These are phyloP conservation scores for Aldrovandia affinis DNA, from an alignment of 2,797 vertebrate species.

Conservation along the genomic window DNA sequence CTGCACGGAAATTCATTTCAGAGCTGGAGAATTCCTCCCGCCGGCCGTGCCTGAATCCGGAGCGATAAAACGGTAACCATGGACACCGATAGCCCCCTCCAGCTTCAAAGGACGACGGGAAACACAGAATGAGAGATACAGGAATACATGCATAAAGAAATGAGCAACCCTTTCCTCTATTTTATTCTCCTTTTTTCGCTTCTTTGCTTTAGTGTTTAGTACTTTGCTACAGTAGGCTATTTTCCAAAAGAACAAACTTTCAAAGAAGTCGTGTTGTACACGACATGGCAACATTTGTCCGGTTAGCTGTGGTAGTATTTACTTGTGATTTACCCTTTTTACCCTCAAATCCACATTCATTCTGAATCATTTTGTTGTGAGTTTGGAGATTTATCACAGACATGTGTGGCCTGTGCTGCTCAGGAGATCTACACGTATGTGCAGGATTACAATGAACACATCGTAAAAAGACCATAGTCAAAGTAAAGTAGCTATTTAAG, in stretches of 20 bases:
- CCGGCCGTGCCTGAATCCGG: not conserved
- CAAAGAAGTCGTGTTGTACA: not conserved
- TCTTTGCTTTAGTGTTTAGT: too few relatives aligned
- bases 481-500: too few relatives aligned
- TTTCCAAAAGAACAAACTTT: not conserved
- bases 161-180: not conserved
- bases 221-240: not conserved
- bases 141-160: not conserved
- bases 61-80: constrained; percentile 10
- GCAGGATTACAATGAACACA: too few relatives aligned
- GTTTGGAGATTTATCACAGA: too few relatives aligned
- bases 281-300: not conserved
- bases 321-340: too few relatives aligned
- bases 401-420: too few relatives aligned
- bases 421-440: too few relatives aligned
- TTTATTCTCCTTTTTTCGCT: not conserved
- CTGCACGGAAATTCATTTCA: not conserved
- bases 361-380: too few relatives aligned
- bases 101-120: not conserved
- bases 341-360: too few relatives aligned
- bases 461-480: too few relatives aligned
- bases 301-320: not conserved
- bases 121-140: not conserved
- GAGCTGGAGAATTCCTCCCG: not conserved
- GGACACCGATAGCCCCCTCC: constrained; percentile 6